These are phyloP conservation scores for Eidolon helvum DNA, from an alignment of 2,113 vertebrate genomes.

Conservation along the genomic window DNA sequence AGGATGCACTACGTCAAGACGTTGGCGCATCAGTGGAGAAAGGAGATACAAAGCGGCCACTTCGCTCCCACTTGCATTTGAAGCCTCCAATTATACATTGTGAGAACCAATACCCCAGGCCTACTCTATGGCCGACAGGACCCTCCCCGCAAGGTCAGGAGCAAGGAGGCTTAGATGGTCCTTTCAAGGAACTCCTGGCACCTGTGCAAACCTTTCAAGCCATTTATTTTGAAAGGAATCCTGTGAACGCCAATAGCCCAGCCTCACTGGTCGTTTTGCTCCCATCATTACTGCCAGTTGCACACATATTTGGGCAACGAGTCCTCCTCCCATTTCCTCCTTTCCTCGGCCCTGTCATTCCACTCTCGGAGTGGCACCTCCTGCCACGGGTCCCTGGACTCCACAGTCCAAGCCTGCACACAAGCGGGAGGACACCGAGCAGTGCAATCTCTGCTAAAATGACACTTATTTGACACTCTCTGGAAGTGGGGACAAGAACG, in stretches of 20 bases:
- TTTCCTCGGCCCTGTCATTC: neutral
- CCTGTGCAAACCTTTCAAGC: neutral
- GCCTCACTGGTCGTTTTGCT: neutral
- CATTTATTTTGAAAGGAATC: neutral
- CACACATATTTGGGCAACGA: neutral
- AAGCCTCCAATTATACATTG: neutral
- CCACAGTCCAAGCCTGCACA: fast-evolving
- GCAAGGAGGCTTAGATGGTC: neutral
- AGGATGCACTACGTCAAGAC: neutral
- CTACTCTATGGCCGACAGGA: neutral
- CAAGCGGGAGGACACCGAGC: neutral
- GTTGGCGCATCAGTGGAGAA: neutral
- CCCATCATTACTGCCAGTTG: neutral
- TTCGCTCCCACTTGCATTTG: neutral
- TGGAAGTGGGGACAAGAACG: neutral
- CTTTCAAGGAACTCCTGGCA: neutral
- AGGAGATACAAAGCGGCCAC: fast-evolving
- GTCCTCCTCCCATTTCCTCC: neutral
- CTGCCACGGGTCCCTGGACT: fast-evolving
- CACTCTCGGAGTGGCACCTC: neutral
- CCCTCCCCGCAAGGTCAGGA: neutral
- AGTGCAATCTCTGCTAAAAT: neutral
- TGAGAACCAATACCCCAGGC: neutral
- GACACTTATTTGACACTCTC: neutral
- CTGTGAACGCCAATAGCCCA: fast-evolving